Evolutionary conservation across 2,888 invertebrate species (phyloP), one percentile per base, ranked within the genome.

Genomic region (Cordilura impudica): DNA sequence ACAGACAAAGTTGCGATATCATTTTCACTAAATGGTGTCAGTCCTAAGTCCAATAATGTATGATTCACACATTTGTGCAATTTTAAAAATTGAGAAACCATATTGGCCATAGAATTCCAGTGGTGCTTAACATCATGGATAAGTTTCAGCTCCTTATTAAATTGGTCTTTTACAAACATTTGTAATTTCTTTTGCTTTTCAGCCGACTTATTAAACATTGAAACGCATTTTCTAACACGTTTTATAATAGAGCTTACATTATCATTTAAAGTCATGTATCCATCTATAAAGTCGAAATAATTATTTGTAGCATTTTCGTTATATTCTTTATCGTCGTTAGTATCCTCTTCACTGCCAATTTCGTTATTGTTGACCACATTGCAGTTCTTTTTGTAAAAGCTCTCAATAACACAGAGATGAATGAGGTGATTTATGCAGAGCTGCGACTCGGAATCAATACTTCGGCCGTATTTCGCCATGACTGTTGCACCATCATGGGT

Each of bases 181-280:
- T 56, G 56, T 16, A 56, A 35, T 19, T 35, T 56, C 12, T 19
- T 5, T 21, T 29, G 54, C n/a, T 56, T 35, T 35, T 56, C 54
- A n/a, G 5, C 31, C 31, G 31, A 31, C 31, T 31, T 31, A 7
- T 31, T 31, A 31, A 31, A 31, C 31, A 31, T 31, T 31, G 31
- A 31, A 31, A 31, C 31, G 31, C 31, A 31, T 31, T 31, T 31
- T 31, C 31, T 31, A 31, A 31, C 31, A 31, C 31, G 31, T 31
- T 31, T 31, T 31, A 31, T 31, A 31, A 31, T 31, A 31, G 31
- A 31, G 31, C 31, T 31, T 31, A 31, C 31, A 31, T 31, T 31
- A 31, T n/a, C n/a, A n/a, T n/a, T n/a, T n/a, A n/a, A n/a, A n/a
- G n/a, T n/a, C n/a, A n/a, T n/a, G n/a, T n/a, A n/a, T n/a, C n/a